Evolutionary conservation across 2,888 invertebrate species (phyloP).

Genomic region (Leucoma salicis): DNA sequence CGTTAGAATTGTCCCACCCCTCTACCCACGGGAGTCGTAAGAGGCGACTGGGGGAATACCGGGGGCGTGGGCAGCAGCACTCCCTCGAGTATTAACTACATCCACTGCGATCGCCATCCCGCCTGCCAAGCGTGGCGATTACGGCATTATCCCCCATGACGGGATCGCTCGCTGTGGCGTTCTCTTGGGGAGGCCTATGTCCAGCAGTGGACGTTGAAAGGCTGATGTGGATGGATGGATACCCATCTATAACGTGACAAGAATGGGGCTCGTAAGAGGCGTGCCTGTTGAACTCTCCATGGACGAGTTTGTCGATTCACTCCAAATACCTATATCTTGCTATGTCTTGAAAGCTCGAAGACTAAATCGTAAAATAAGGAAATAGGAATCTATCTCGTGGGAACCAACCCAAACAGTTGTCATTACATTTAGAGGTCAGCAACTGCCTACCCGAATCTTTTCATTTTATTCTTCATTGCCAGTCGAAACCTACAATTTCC

Average conservation of each 20-base stretch:
- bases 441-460: constrained; percentile 3
- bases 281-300: constrained; percentile 7
- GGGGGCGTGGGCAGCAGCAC: no score
- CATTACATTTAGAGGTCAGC: constrained; percentile 10
- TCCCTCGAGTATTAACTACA: no score
- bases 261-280: constrained; percentile 4
- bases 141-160: no score
- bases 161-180: no score
- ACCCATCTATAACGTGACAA: constrained; percentile 1
- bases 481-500: constrained; percentile 5
- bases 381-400: constrained; percentile 1
- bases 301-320: constrained; percentile 5
- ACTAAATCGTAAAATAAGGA: constrained; percentile 6
- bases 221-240: no score
- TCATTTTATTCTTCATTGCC: constrained; percentile 6
- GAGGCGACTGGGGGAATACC: no score
- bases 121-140: no score
- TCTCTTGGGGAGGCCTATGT: no score
- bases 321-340: constrained; percentile 4
- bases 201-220: no score
- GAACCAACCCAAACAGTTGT: constrained; percentile 12
- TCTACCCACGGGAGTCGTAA: no score
- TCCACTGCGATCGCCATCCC: no score
- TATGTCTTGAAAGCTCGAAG: constrained; percentile 12
- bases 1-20: no score